Base-by-base conservation (phyloP, 2,888 invertebrate species). In the Drosophila macrospina region DNA sequence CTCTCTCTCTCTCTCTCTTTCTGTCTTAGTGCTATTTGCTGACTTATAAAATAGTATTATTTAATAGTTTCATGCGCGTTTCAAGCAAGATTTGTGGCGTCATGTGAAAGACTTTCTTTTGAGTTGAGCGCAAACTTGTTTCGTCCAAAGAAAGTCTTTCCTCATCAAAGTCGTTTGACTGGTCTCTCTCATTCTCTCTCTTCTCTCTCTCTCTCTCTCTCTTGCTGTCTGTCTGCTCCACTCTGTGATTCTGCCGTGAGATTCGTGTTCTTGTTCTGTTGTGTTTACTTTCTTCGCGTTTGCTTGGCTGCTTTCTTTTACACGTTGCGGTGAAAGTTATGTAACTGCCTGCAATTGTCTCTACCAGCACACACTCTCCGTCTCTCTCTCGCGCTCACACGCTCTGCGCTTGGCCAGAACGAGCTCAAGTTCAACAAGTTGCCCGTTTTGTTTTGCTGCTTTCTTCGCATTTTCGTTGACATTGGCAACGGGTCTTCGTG, bases 251-350 rank as follows among this genome's bases (percentile, higher is more conserved):
- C 59, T 64, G 34, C 45, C 56, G 42, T 24, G 68, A 57, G 68
- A 63, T 76, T 76, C 69, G 76, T 65, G 56, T 51, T 76, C 69
- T 78, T 65, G 56, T 51, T 51, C 55, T 70, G 69, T 41, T 69
- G 71, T 78, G 72, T 80, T 83, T 88, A 82, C 78, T 88, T 83
- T 86, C 84, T 87, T 87, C 83, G 60, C 42, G 68, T 45, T 67
- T 62, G 74, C 42, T 55, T 16, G 36, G 50, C 36, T 78, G 63
- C 69, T 69, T 83, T 79, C 70, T 69, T 77, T 62, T 50, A 62
- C 71, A 45, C 28, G 30, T 32, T 74, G 63, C 75, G 89, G 89
- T 86, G 91, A 91, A 91, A 91, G 90, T 91, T 91, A 91, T 86
- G 88, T 90, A 90, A 91, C 84, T 70, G 69, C 63, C 78, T 72